These are phyloP conservation scores for Thereuonema tuberculata DNA, from an alignment of 1,140 invertebrate genomes.

Conservation along the genomic window DNA sequence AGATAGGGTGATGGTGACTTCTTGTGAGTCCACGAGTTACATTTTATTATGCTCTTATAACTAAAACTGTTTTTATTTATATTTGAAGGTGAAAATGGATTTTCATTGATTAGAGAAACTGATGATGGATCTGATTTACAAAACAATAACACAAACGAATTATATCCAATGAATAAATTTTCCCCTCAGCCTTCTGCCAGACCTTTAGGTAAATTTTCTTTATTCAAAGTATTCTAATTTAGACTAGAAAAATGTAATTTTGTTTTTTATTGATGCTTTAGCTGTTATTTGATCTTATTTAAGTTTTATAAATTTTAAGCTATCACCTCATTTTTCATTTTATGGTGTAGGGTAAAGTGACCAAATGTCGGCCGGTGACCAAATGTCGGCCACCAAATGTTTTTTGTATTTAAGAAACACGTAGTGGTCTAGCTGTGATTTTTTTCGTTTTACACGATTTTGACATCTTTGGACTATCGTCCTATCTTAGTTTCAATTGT, in stretches of 20 bases:
- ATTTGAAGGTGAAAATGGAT: constrained; percentile 6
- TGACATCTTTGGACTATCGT: too few relatives aligned
- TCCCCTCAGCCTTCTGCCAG: neutral
- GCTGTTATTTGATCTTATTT: too few relatives aligned
- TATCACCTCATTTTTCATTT: too few relatives aligned
- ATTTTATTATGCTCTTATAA: constrained; percentile 13
- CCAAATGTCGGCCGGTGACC: too few relatives aligned
- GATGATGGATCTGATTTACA: neutral
- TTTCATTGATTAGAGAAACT: constrained; percentile 12
- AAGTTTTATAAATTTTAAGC: too few relatives aligned
- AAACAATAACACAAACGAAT: neutral
- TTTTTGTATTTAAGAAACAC: too few relatives aligned
- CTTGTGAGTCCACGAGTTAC: neutral
- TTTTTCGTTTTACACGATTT: too few relatives aligned
- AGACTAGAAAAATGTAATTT: neutral
- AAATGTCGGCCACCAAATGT: too few relatives aligned
- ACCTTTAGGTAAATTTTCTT: neutral
- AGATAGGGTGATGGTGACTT: neutral
- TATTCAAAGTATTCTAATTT: neutral
- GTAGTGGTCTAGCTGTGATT: too few relatives aligned
- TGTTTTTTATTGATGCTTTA: neutral
- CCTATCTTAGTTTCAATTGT: too few relatives aligned
- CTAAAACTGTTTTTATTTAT: neutral
- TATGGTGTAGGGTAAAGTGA: too few relatives aligned
- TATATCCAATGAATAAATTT: neutral